Evolutionary conservation across 1,140 invertebrate genomes (phyloP).

Genomic region (Acromyrmex echinatior): DNA sequence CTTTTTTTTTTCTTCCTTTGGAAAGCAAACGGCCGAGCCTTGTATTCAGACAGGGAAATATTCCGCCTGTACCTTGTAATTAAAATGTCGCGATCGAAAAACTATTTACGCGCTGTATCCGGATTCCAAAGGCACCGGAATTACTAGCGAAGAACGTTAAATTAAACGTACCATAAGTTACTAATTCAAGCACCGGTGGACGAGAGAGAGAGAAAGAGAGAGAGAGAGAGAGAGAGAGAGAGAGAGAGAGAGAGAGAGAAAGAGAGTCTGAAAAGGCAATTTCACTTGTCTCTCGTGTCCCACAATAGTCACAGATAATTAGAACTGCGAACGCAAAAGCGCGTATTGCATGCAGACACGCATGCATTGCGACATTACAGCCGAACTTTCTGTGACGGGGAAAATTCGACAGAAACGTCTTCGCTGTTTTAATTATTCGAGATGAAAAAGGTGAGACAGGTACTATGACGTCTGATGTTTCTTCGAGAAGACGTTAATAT

Average conservation of each 20-base stretch:
- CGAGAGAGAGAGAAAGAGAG: constrained; percentile 34
- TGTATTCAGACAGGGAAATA: constrained; percentile 35
- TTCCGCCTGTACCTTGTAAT: constrained; percentile 47
- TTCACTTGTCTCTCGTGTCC: constrained; percentile 27
- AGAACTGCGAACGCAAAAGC: constrained; percentile 57
- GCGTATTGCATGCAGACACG: constrained; percentile 30
- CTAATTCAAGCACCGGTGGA: constrained; percentile 51
- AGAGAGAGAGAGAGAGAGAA: background rate
- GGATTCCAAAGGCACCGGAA: background rate
- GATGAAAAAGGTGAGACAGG: background rate
- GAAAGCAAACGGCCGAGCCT: background rate
- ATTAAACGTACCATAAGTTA: constrained; percentile 60
- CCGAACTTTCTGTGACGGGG: constrained; percentile 36
- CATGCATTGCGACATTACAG: constrained; percentile 12
- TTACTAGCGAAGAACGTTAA: constrained; percentile 36
- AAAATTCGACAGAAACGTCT: constrained; percentile 32
- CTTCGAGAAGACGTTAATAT: background rate
- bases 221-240: constrained; percentile 26
- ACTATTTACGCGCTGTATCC: constrained; percentile 26
- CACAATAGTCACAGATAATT: constrained; percentile 56
- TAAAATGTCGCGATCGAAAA: constrained; percentile 51
- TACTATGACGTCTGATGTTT: background rate
- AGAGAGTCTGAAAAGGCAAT: constrained; percentile 51
- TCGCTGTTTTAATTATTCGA: background rate
- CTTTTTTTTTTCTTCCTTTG: background rate